Conservation (phyloP, 2,113 vertebrate genomes). For the Grammomys dolichurus region DNA sequence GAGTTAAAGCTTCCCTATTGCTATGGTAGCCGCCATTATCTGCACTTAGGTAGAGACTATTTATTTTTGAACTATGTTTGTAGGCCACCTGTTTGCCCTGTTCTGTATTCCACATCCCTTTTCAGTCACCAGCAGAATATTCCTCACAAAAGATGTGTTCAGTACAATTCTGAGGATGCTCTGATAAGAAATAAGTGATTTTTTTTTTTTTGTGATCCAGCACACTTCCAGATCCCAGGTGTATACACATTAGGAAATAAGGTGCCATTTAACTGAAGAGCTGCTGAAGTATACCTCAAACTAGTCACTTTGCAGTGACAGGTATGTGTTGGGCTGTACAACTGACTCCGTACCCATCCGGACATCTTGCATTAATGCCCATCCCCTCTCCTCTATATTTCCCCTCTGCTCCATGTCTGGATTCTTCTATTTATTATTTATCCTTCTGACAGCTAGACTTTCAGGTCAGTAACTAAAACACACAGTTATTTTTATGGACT, state of each 20-base stretch:
- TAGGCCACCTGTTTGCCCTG: neutral
- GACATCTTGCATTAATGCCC: neutral
- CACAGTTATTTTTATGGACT: conserved; percentile 65
- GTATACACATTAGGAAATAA: conserved; percentile 31
- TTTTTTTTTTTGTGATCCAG: neutral
- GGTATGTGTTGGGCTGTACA: conserved; percentile 28
- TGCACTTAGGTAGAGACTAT: conserved; percentile 11
- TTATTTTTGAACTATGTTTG: conserved; percentile 21
- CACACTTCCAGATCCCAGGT: neutral
- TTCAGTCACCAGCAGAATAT: conserved; percentile 17
- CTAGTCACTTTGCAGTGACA: conserved; percentile 9
- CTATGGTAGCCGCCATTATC: neutral
- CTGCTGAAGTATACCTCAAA: neutral
- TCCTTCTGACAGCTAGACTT: conserved; percentile 37
- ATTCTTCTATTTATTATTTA: conserved; percentile 65
- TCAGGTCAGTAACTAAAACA: neutral
- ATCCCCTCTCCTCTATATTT: neutral
- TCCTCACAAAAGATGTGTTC: neutral
- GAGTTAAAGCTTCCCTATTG: conserved; percentile 17
- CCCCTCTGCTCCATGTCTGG: neutral
- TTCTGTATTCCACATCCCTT: conserved; percentile 13
- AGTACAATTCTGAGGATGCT: conserved; percentile 22
- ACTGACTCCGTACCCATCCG: neutral
- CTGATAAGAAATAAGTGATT: conserved; percentile 30
- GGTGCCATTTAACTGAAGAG: conserved; percentile 7